Evolutionary conservation across 2,113 vertebrate species (phyloP).

Genomic region (Xyliphius kryptos): DNA sequence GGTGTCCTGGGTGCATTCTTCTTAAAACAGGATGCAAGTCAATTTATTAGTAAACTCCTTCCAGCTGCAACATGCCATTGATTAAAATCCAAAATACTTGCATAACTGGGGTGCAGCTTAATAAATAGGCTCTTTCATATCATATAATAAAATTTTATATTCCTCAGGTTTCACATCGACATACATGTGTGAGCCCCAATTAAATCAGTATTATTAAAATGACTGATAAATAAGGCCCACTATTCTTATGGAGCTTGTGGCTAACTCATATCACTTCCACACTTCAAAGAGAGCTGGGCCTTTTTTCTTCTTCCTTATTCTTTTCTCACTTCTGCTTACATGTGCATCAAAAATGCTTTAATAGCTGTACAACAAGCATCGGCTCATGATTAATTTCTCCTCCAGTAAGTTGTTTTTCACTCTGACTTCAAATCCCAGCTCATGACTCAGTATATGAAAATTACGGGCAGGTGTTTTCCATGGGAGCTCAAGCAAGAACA

Average conservation of each 20-base stretch:
- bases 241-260: not conserved
- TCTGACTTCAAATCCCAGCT: slow-evolving; percentile 20
- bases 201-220: not conserved
- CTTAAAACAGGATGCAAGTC: not conserved
- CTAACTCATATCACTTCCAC: slow-evolving; percentile 2
- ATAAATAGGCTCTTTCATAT: not conserved
- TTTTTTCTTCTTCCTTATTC: slow-evolving; percentile 7
- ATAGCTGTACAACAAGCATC: slow-evolving; percentile 46
- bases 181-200: not conserved
- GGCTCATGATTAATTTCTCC: slow-evolving; percentile 3
- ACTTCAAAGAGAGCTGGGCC: not conserved
- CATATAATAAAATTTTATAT: not conserved
- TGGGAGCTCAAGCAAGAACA: slow-evolving; percentile 3
- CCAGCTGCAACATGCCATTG: not conserved
- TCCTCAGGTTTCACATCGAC: not conserved
- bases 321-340: slow-evolving; percentile 39
- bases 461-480: slow-evolving; percentile 22
- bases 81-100: not conserved
- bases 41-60: not conserved
- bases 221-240: not conserved
- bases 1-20: not conserved
- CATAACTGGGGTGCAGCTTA: not conserved
- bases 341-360: slow-evolving; percentile 29
- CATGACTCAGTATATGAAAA: slow-evolving; percentile 30
- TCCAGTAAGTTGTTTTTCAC: not conserved